Conservation (phyloP, 2,797 vertebrate genomes). For the Pangasius macronema region DNA sequence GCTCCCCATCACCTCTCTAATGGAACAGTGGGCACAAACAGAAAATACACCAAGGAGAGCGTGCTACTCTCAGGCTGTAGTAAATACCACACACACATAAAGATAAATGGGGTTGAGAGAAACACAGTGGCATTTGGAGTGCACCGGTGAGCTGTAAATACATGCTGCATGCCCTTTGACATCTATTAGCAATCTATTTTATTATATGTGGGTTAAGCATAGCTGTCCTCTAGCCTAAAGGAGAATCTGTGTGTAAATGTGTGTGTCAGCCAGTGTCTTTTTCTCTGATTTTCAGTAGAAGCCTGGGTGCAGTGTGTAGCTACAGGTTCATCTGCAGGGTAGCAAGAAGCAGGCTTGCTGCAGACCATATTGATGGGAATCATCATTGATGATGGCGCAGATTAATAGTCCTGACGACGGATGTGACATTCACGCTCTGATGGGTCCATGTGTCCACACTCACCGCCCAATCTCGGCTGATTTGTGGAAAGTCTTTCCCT, state of each 20-base stretch:
- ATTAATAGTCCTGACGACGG: slow-evolving; percentile 50
- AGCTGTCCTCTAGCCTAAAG: not conserved
- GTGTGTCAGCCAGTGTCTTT: slow-evolving; percentile 13
- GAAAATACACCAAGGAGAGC: slow-evolving; percentile 38
- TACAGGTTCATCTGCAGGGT: slow-evolving; percentile 18
- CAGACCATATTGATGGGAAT: slow-evolving; percentile 32
- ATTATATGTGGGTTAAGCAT: slow-evolving; percentile 13
- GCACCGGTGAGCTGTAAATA: not conserved
- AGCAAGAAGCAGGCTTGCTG: slow-evolving; percentile 31
- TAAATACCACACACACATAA: slow-evolving; percentile 41
- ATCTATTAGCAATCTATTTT: slow-evolving; percentile 26
- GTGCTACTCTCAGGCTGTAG: slow-evolving; percentile 30
- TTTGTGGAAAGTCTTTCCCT: slow-evolving; percentile 40
- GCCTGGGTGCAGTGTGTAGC: not conserved
- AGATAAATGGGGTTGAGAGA: slow-evolving; percentile 14
- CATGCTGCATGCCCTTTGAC: slow-evolving; percentile 12
- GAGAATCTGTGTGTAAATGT: not conserved
- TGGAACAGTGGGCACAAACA: slow-evolving; percentile 38
- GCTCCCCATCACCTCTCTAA: slow-evolving; percentile 55
- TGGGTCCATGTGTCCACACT: slow-evolving; percentile 46
- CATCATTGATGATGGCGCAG: slow-evolving; percentile 52
- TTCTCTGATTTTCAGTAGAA: not conserved
- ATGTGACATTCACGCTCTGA: slow-evolving; percentile 65
- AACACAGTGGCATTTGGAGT: not conserved
- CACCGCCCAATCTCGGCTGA: slow-evolving; percentile 41